Evolutionary conservation across 2,888 invertebrate genomes (phyloP), one percentile per base, ranked within the genome.

Genomic region (Trachelus stipa): DNA sequence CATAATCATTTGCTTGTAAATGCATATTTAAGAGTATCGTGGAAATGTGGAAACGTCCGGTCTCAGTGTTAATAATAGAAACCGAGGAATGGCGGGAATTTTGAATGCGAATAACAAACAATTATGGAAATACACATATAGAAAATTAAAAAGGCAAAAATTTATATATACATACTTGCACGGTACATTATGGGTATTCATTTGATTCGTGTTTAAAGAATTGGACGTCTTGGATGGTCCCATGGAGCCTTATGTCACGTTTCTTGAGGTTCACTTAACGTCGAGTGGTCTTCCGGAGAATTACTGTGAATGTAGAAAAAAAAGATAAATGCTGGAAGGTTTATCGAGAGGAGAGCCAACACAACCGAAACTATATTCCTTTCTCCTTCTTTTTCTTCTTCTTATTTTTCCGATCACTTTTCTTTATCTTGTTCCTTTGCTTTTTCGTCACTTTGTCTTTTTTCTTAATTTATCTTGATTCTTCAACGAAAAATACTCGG

Each of bases 401-500:
- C 12, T 77, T 73, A 12, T 78, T 76, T 68, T 75, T 74, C 71
- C 34, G 37, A 73, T 76, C 34, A 12, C 37, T 56, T 23, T 23
- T 56, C 6, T 23, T 9, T 3, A 23, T 56, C 56, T 56, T 9
- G 6, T 15, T 40, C 40, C 40, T 6, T 40, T 40, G 40, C 40
- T 40, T 40, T 6, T 15, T 15, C 40, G 15, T 40, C 4, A 6
- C 40, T 15, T 15, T 15, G 6, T 15, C 40, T 6, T 40, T 15
- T 40, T 40, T 15, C 40, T 1, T 40, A 15, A 40, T 75, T 34
- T 34, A 75, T 76, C 68, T 37, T 30, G 73, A 71, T n/a, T 74
- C 40, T 68, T 69, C 77, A 37, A 34, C 73, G 33, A 84, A 82
- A 86, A 86, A 87, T 87, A 87, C 87, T 89, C 87, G 88, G 87